Evolutionary conservation across 2,113 vertebrate species (phyloP).

Genomic region (Lycocorax pyrrhopterus): DNA sequence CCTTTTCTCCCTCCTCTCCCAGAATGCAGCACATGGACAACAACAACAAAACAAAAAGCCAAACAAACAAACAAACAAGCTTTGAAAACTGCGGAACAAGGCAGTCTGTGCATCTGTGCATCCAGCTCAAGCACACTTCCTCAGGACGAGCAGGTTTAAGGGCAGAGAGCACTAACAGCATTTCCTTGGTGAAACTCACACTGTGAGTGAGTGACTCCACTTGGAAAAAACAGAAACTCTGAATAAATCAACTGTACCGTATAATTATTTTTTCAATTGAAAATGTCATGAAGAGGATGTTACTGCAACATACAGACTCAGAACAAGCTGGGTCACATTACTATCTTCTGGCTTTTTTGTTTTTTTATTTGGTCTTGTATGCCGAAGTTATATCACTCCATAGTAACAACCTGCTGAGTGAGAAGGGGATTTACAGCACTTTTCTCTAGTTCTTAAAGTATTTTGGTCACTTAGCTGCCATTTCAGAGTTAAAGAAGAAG

Average conservation of each 20-base stretch:
- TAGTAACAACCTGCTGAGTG: constrained; percentile 11
- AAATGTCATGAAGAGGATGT: background rate
- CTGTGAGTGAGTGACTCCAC: background rate
- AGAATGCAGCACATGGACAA: background rate
- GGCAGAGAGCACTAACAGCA: background rate
- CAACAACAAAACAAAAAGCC: background rate
- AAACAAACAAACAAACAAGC: background rate
- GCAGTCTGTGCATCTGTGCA: background rate
- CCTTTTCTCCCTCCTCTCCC: background rate
- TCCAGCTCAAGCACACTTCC: background rate
- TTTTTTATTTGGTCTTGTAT: background rate
- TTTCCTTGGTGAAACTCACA: background rate
- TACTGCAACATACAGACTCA: background rate
- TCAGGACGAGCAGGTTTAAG: background rate
- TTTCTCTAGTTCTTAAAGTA: background rate
- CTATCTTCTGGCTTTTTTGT: background rate
- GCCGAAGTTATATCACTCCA: background rate
- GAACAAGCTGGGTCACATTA: background rate
- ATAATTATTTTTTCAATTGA: background rate
- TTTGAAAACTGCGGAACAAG: background rate
- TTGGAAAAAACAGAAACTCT: background rate
- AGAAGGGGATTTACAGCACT: background rate
- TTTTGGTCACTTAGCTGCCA: background rate
- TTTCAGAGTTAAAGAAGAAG: background rate
- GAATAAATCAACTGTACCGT: background rate